Evolutionary conservation across 2,888 invertebrate genomes (phyloP).

Genomic region (Melikaiella ostensackeni): DNA sequence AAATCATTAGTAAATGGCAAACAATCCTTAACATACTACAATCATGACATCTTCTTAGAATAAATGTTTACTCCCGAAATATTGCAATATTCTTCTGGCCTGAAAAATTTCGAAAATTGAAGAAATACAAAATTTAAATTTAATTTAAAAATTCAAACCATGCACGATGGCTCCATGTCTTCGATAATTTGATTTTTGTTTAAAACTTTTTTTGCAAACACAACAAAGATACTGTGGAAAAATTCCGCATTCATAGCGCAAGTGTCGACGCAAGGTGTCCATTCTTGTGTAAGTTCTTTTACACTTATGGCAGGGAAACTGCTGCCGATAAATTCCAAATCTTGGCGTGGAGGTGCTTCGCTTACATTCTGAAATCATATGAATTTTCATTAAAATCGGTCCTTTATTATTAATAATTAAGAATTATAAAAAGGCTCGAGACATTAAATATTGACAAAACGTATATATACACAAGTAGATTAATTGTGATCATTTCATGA

Average conservation of each 20-base stretch:
- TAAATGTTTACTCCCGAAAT: neutral
- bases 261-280: conserved; percentile 86
- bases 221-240: conserved; percentile 86
- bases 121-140: neutral
- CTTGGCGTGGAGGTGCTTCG: conserved; percentile 16
- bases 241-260: conserved; percentile 87
- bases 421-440: neutral
- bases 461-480: neutral
- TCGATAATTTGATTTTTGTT: conserved; percentile 79
- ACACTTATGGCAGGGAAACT: conserved; percentile 63
- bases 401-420: neutral
- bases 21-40: neutral
- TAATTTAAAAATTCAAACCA: conserved; percentile 16
- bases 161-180: conserved; percentile 65
- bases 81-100: neutral
- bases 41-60: neutral
- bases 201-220: conserved; percentile 84
- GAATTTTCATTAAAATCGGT: neutral
- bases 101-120: neutral
- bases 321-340: conserved; percentile 36
- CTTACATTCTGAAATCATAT: conserved; percentile 25
- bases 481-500: too few species aligned
- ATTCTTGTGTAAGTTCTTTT: conserved; percentile 78
- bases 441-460: conserved; percentile 4
- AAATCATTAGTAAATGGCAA: neutral